Evolutionary conservation across 2,113 vertebrate species (phyloP), one percentile per base, ranked within the genome.

Genomic region (Cichladusa arquata): DNA sequence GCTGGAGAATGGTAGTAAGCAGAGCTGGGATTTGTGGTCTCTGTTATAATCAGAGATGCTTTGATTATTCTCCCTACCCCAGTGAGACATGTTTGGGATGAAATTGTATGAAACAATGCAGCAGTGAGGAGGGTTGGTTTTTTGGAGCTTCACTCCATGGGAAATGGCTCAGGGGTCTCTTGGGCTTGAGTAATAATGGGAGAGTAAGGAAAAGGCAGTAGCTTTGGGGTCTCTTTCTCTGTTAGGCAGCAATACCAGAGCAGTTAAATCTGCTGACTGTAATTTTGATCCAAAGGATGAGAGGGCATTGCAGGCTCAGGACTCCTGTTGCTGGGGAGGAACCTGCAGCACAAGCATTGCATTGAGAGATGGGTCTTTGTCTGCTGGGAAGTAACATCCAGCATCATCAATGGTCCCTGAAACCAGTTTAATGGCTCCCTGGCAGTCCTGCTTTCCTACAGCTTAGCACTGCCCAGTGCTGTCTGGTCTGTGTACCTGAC

Each of bases 21-120:
- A 85, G 51, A 81, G 60, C 47, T 92, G 84, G 70, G 54, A 70
- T 96, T 92, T 93, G 70, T 91, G 58, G 26, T 88, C 66, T 73
- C 66, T 72, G 8, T 71, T 83, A 22, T 86, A 94, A 80, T 90
- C 50, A 82, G 47, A 85, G 67, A 56, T 70, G 48, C 58, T 85
- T 82, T 82, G 54, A 70, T 90, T 83, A 36, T 91, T 93, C 18
- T 91, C 17, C 14, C 31, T 88, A 24, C 16, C 54, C 50, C 45
- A 54, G 1, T 80, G 74, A 58, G 56, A 66, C 14, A n/a, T 73
- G 31, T 48, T 82, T 66, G 66, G 45, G 40, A 23, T 81, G 65
- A 26, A 76, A 58, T 34, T 38, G 33, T 58, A n/a, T n/a, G 40
- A 90, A 90, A 50, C 23, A 76, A 34, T 40, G 40, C 70, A 79